Conservation (phyloP, 2,797 vertebrate species). For the Paguma larvata region DNA sequence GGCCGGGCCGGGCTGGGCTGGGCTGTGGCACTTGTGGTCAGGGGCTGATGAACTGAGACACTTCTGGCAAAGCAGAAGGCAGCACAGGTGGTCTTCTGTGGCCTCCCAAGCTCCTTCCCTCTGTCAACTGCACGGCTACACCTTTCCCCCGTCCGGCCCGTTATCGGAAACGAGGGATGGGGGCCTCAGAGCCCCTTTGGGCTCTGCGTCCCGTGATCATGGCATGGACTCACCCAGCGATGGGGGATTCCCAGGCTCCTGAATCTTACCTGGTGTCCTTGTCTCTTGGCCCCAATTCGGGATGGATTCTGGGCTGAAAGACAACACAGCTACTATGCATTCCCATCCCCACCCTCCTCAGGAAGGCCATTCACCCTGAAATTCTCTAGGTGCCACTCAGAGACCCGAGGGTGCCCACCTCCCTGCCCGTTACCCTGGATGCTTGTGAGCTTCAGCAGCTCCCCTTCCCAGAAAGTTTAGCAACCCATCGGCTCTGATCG, state of each 20-base stretch:
- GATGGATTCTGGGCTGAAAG: background rate
- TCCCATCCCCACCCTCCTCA: background rate
- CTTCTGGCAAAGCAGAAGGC: background rate
- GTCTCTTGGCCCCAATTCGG: background rate
- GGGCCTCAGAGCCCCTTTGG: background rate
- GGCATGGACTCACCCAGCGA: too few relatives aligned
- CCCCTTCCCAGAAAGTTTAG: background rate
- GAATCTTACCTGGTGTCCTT: background rate
- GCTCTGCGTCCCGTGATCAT: background rate
- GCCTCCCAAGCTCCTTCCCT: background rate
- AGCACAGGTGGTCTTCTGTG: background rate
- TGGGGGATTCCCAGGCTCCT: too few relatives aligned
- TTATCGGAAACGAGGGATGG: background rate
- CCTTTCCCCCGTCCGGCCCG: background rate
- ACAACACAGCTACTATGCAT: accelerated
- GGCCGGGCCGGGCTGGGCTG: too few relatives aligned
- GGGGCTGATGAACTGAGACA: background rate
- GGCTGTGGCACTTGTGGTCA: background rate
- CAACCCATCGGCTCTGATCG: background rate
- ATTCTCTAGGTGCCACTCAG: background rate
- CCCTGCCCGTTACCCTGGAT: background rate
- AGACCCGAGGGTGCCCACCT: background rate
- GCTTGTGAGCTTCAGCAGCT: background rate
- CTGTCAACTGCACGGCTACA: background rate
- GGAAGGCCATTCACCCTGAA: background rate